Evolutionary conservation across 2,888 invertebrate species (phyloP).

Genomic region (Leistus spinibarbis): DNA sequence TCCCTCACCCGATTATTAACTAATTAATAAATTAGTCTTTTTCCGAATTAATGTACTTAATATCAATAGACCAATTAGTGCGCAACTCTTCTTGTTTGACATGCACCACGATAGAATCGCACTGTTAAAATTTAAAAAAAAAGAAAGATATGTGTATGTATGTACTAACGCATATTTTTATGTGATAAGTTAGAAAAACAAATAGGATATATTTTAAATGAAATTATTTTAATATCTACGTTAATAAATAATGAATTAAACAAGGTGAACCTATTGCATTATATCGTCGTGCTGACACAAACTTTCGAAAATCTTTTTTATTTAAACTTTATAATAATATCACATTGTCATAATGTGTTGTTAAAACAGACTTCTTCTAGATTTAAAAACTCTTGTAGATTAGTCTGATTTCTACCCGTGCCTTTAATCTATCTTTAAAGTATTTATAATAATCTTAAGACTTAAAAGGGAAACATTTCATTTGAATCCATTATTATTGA

Average conservation of each 20-base stretch:
- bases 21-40: constrained; percentile 46
- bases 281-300: neutral
- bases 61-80: constrained; percentile 26
- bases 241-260: constrained; percentile 16
- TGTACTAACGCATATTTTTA: neutral
- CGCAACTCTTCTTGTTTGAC: constrained; percentile 12
- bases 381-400: constrained; percentile 28
- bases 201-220: constrained; percentile 24
- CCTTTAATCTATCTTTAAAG: constrained; percentile 55
- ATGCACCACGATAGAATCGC: constrained; percentile 20
- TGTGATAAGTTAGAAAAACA: constrained; percentile 14
- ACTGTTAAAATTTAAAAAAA: too few relatives aligned
- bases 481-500: constrained; percentile 20
- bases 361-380: neutral
- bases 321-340: neutral
- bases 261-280: neutral
- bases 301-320: neutral
- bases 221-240: constrained; percentile 34
- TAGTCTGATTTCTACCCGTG: constrained; percentile 54
- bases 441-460: constrained; percentile 38
- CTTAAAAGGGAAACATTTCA: constrained; percentile 23
- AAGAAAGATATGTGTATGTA: neutral
- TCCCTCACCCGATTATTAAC: constrained; percentile 48
- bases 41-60: constrained; percentile 45
- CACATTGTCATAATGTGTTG: neutral